Base-by-base conservation (phyloP, 2,113 vertebrate species). In the Bambusicola thoracicus region DNA sequence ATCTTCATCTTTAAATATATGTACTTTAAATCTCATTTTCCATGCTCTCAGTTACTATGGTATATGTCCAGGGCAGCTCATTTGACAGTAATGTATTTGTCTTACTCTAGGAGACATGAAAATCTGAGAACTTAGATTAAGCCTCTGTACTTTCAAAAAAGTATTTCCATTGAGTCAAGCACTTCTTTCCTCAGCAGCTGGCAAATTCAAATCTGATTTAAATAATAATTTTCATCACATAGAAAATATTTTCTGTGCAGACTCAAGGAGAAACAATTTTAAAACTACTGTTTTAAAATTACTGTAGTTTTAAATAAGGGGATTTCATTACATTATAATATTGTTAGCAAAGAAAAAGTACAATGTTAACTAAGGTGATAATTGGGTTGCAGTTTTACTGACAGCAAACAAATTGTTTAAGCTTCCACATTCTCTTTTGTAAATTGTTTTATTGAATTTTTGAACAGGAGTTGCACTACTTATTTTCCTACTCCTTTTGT, bases 151-250 rank as follows among this genome's bases (percentile, higher is more conserved):
- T 89, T 89, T 38, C 34, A 24, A 80, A 56, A 29, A 83, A 87
- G 34, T 81, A 82, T 85, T 89, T 85, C 55, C 46, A 24, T 43
- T 85, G 41, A 82, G 76, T 89, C 14, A 25, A 87, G 27, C 12
- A 81, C 48, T 85, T 76, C 70, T 72, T 20, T 55, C 14, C 27
- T 58, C 11, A 3, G 68, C 75, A 91, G 55, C 75, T 96, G 75
- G 68, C 32, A 94, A 87, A 94, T 89, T 77, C 72, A 51, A 85
- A 91, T 78, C 81, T 75, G 41, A 83, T 94, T 95, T 94, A 48
- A 93, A 70, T 81, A 90, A 67, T 70, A 29, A 92, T 91, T 94
- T 90, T 6, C 66, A 81, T 93, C 58, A 91, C 38, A 46, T 48
- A 85, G 48, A 92, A 95, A 90, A 89, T 89, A 94, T 87, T 87